These are phyloP conservation scores for Drosophila pectinifera DNA, from an alignment of 1,140 invertebrate species.

Conservation along the genomic window DNA sequence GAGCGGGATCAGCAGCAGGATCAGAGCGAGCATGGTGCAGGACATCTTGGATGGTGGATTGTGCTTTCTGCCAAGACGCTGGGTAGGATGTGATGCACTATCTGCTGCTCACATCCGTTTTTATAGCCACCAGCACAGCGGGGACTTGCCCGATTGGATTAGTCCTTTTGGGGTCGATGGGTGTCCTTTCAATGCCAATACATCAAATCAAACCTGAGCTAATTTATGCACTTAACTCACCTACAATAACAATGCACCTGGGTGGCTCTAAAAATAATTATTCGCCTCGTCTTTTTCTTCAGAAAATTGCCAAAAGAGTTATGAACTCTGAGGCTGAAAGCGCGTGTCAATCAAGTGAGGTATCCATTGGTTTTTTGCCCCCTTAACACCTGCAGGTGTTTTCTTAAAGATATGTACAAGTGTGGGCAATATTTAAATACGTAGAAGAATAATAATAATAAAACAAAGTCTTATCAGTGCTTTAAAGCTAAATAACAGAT, in stretches of 20 bases:
- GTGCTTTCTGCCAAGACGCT: neutral
- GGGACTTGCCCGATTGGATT: neutral
- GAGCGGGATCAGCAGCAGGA: neutral
- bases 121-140: neutral
- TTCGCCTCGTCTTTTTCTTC: too few species aligned
- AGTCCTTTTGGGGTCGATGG: conserved; percentile 4
- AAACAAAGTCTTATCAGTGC: too few species aligned
- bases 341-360: too few species aligned
- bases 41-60: neutral
- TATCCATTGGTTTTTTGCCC: too few species aligned
- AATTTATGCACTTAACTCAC: conserved; percentile 14
- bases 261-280: conserved; percentile 4
- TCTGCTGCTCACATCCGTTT: neutral
- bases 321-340: neutral
- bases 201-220: neutral
- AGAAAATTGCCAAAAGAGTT: neutral
- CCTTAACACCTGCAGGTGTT: too few species aligned
- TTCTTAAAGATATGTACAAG: too few species aligned
- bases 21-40: neutral
- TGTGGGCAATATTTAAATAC: too few species aligned
- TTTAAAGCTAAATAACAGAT: too few species aligned
- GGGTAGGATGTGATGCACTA: neutral
- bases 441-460: too few species aligned
- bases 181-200: conserved; percentile 12
- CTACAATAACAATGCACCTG: neutral